Percentiles rank a stretch among this genome's conserved stretches.
These are phyloP conservation scores for Orcinus orca DNA, from an alignment of 2,113 vertebrate species.

Conservation along the genomic window DNA sequence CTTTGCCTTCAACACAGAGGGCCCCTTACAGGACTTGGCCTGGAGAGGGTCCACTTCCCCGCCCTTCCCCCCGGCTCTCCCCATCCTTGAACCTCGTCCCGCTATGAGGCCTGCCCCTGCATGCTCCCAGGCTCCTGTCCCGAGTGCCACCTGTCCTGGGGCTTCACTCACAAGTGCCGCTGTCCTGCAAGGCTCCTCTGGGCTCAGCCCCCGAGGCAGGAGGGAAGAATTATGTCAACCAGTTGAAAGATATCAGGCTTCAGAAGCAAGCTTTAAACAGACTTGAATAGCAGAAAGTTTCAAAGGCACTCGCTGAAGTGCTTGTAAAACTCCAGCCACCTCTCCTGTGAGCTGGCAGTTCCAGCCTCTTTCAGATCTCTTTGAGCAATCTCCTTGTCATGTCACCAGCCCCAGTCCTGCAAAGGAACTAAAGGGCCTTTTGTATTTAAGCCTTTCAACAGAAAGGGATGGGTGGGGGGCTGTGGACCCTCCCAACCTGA, in stretches of 20 bases:
- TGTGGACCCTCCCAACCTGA: neutral
- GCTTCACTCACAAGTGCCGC: constrained; percentile 67
- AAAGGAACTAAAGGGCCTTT: constrained; percentile 36
- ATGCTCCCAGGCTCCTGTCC: neutral
- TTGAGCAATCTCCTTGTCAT: neutral
- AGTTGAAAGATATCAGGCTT: constrained; percentile 63
- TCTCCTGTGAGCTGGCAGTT: neutral
- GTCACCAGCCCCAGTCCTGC: neutral
- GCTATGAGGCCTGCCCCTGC: neutral
- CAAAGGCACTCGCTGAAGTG: constrained; percentile 62
- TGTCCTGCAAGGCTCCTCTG: constrained; percentile 50
- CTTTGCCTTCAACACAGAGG: neutral
- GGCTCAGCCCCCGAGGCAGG: constrained; percentile 43
- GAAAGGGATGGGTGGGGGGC: neutral
- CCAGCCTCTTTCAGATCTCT: neutral
- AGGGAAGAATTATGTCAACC: constrained; percentile 60
- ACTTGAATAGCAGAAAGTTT: constrained; percentile 58
- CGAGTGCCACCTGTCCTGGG: constrained; percentile 54
- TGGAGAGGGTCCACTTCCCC: neutral
- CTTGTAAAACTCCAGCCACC: constrained; percentile 27
- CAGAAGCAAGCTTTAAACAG: constrained; percentile 47
- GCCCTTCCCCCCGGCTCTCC: neutral
- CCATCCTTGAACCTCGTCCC: neutral
- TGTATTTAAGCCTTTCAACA: neutral
- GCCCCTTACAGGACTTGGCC: neutral